Conservation (phyloP, 2,888 invertebrate genomes). For the Pristionchus exspectatus region DNA sequence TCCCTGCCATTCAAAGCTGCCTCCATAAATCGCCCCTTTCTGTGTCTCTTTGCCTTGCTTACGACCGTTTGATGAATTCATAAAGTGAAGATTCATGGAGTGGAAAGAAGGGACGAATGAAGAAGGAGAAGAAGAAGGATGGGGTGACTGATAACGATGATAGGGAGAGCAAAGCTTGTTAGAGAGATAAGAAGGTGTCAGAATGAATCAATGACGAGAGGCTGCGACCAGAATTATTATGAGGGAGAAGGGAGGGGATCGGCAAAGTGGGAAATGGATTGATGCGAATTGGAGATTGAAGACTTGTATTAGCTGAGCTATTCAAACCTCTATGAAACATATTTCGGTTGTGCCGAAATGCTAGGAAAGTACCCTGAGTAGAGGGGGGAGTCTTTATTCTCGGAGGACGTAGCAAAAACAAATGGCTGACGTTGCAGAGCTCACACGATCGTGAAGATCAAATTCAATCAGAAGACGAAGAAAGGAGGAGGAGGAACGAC, state of each 20-base stretch:
- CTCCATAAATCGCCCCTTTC: conserved; percentile 5
- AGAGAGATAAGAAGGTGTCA: conserved; percentile 49
- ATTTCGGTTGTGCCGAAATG: too few relatives aligned
- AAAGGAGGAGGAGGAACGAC: conserved; percentile 82
- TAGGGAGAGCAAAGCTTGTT: conserved; percentile 35
- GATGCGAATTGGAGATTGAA: too few relatives aligned
- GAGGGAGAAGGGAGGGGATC: background rate
- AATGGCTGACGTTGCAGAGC: conserved; percentile 79
- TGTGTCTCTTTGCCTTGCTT: background rate
- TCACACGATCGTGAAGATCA: conserved; percentile 83
- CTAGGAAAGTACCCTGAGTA: too few relatives aligned
- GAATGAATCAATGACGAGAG: conserved; percentile 38
- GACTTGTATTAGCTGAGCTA: too few relatives aligned
- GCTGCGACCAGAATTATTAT: background rate
- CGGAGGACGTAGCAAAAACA: too few relatives aligned
- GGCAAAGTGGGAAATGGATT: background rate
- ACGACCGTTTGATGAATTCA: conserved; percentile 54
- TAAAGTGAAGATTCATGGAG: conserved; percentile 15
- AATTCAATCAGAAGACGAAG: conserved; percentile 81
- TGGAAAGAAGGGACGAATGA: conserved; percentile 68
- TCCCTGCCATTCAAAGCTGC: conserved; percentile 19
- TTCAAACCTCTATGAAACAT: too few relatives aligned
- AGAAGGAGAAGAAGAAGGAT: background rate
- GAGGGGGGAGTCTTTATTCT: too few relatives aligned
- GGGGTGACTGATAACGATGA: conserved; percentile 23